These are phyloP conservation scores for Emydura subglobosa DNA, from an alignment of 2,113 vertebrate genomes.

Conservation along the genomic window DNA sequence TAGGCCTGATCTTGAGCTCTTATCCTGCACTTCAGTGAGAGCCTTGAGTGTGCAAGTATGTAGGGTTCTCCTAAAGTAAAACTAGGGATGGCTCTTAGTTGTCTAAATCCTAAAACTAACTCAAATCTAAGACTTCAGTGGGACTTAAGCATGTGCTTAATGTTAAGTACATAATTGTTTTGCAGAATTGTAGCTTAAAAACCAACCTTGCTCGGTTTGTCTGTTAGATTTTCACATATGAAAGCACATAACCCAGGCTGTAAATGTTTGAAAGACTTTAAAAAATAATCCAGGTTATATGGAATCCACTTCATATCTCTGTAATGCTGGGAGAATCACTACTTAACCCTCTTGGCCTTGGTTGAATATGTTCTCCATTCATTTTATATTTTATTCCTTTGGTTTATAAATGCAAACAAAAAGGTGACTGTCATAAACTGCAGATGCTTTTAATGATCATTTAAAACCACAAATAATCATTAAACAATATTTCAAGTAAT, in stretches of 20 bases:
- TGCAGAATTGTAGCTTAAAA: neutral
- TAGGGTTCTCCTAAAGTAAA: neutral
- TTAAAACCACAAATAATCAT: neutral
- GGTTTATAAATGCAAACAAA: neutral
- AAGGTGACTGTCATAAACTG: neutral
- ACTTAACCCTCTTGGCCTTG: neutral
- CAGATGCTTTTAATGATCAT: neutral
- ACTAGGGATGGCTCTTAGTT: neutral
- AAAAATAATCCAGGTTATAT: neutral
- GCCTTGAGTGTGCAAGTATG: neutral
- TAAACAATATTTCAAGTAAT: neutral
- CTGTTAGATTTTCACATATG: neutral
- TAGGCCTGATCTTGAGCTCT: neutral
- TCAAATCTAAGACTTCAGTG: neutral
- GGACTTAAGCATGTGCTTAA: neutral
- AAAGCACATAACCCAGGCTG: neutral
- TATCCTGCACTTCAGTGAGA: neutral
- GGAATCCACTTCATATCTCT: fast-evolving
- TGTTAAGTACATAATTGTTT: neutral
- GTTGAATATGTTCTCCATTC: neutral
- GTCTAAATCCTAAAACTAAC: neutral
- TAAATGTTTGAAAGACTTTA: neutral
- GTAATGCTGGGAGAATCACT: neutral
- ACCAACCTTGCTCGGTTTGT: neutral
- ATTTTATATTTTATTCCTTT: neutral